phyloP scores from a whole-genome alignment of 2,113 vertebrate species.

The Bubo bubo region DNA sequence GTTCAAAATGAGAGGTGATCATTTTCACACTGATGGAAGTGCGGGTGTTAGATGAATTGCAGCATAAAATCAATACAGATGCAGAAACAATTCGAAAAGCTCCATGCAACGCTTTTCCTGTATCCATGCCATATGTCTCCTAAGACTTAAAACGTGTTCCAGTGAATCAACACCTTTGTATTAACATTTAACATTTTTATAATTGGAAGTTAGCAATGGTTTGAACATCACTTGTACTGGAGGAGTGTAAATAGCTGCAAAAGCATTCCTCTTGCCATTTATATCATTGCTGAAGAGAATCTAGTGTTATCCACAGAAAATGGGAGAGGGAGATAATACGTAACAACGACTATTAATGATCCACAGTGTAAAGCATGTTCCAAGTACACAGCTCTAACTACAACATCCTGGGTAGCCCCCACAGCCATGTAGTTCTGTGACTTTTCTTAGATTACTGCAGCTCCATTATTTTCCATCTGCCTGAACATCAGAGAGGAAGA shows the following conservation, averaged over 20 bases:
- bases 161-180: slow-evolving; percentile 42
- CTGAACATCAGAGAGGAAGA: neutral
- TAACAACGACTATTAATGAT: neutral
- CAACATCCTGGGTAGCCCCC: neutral
- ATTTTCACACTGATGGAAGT: slow-evolving; percentile 21
- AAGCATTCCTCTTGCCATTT: neutral
- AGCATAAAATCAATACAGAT: slow-evolving; percentile 46
- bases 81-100: slow-evolving; percentile 26
- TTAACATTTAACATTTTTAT: slow-evolving; percentile 16
- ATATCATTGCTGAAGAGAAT: neutral
- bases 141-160: neutral
- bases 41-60: neutral
- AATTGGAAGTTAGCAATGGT: neutral
- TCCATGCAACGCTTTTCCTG: neutral
- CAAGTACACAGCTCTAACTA: neutral
- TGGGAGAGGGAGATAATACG: neutral
- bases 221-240: neutral
- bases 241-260: neutral
- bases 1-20: slow-evolving; percentile 33
- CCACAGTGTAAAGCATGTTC: neutral
- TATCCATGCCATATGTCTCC: neutral
- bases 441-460: neutral
- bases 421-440: neutral
- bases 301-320: neutral
- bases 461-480: neutral